Evolutionary conservation across 1,140 invertebrate genomes (phyloP).

Genomic region (Condylostylus longicornis): DNA sequence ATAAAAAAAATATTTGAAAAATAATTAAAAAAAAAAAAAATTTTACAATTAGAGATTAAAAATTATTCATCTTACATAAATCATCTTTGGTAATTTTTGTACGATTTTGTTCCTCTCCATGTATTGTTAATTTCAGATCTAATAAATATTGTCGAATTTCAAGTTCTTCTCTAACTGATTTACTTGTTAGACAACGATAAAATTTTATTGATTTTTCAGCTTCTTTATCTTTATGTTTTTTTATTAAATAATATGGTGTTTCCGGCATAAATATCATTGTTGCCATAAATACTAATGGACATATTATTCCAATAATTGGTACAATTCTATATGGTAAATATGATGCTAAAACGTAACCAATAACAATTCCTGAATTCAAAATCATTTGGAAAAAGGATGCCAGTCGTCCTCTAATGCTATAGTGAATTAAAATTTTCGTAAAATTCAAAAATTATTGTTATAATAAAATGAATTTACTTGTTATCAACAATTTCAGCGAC

Average conservation of each 20-base stretch:
- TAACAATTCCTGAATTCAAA: conserved; percentile 19
- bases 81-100: conserved; percentile 9
- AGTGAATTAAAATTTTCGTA: neutral
- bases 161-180: conserved; percentile 9
- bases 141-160: conserved; percentile 16
- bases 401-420: conserved; percentile 22
- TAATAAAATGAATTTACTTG: conserved; percentile 11
- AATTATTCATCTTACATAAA: conserved; percentile 18
- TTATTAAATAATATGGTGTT: conserved; percentile 20
- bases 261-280: conserved; percentile 18
- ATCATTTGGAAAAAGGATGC: conserved; percentile 19
- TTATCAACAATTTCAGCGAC: conserved; percentile 29
- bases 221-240: conserved; percentile 9
- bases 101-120: conserved; percentile 9
- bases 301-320: conserved; percentile 14
- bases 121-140: conserved; percentile 18
- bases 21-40: conserved; percentile 4
- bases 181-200: conserved; percentile 15
- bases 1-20: conserved; percentile 3
- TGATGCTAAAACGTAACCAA: conserved; percentile 19
- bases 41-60: neutral
- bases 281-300: conserved; percentile 17
- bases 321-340: conserved; percentile 21
- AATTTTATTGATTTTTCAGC: conserved; percentile 18
- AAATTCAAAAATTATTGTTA: neutral